Base-by-base conservation (phyloP, 2,113 vertebrate species). In the Sebastes schlegelii region DNA sequence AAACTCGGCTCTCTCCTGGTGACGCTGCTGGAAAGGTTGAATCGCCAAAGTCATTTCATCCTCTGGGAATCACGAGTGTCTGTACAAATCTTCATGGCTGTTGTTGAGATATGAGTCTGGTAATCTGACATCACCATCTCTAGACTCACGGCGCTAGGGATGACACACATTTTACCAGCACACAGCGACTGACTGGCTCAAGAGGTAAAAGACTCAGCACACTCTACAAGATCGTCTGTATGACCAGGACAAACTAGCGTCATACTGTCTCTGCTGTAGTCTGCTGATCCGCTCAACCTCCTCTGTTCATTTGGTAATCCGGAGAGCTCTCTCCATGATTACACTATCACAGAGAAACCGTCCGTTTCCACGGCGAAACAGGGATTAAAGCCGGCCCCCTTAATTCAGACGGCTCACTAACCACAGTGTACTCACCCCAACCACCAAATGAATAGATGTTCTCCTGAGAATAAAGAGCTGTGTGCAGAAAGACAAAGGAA, bases 311-410 rank as follows among this genome's bases (percentile, higher is more conserved):
- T 86, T 77, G 83, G 63, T 86, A 90, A 88, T 81, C 74, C 80
- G 40, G 71, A 80, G 75, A 88, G 84, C 74, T 74, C 42, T 49
- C 46, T 73, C 55, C 34, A 19, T 74, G 84, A 86, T 80, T 77
- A 77, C 5, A 19, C 89, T 84, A 88, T 86, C 89, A 54, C 84
- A 84, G 79, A 85, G 64, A 83, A 65, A 79, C 48, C 23, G 52
- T 63, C 79, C 67, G 83, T 57, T 84, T 79, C 54, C 73, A 42
- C 64, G 16, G 74, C 71, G 74, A 80, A 79, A 76, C 48, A 7
- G 66, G 77, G 78, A 90, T 86, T 82, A 88, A 82, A 86, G 67
- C 52, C 62, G 26, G 65, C 60, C 73, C 69, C 49, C 61, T 82
- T 82, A 66, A 73, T 81, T 84, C 84, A 82, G 80, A 71, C 26